Percentiles rank a stretch among this genome's conserved stretches.
Evolutionary conservation across 30 jellyfish, hydroid and myxozoan genomes (phyloP).

Genomic region (Nemopilema nomurai): DNA sequence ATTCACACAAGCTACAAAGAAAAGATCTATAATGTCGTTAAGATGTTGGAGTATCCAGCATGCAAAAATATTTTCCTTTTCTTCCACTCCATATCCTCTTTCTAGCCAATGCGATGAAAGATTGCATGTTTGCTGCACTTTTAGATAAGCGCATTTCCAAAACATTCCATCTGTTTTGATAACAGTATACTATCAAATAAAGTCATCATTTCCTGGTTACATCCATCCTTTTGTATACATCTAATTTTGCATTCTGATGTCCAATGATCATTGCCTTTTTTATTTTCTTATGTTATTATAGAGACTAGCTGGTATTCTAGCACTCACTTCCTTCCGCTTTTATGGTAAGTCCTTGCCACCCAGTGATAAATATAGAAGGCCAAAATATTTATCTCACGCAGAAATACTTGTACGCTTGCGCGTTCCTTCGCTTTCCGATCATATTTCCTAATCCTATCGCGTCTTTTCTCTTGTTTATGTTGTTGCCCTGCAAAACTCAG

Average conservation of each 20-base stretch:
- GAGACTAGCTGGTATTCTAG: background rate
- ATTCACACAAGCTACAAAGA: no score
- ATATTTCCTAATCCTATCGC: background rate
- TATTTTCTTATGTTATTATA: background rate
- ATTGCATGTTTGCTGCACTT: background rate
- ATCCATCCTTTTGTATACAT: background rate
- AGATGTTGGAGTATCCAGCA: background rate
- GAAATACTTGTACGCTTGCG: background rate
- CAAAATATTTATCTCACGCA: background rate
- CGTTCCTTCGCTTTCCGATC: background rate
- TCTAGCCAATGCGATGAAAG: background rate
- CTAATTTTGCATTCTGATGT: background rate
- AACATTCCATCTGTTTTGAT: background rate
- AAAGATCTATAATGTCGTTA: no score
- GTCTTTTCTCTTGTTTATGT: background rate
- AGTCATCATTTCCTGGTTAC: background rate
- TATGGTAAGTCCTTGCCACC: background rate
- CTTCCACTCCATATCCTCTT: background rate
- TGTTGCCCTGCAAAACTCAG: background rate
- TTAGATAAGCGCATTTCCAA: background rate
- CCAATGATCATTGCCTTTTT: background rate
- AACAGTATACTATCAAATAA: background rate
- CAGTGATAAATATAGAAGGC: background rate
- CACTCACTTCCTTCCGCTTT: background rate
- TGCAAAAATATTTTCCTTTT: background rate